phyloP scores from a whole-genome alignment of 2,113 vertebrate genomes.

The Prolemur simus region DNA sequence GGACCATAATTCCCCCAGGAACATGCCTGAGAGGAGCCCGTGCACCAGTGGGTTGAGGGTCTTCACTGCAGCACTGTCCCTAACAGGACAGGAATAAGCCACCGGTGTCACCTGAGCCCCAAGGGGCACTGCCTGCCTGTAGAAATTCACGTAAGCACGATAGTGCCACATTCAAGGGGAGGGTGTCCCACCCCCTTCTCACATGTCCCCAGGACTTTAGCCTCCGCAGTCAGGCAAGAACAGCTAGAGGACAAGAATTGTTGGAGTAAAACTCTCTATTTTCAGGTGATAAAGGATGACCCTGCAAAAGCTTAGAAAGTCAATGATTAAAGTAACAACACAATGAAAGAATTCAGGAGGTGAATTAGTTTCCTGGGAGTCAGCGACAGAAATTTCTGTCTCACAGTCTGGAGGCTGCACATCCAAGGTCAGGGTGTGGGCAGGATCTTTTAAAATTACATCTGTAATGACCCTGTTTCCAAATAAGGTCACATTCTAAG shows the following conservation, averaged over 20 bases:
- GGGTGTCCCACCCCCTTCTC: background rate
- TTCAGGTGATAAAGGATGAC: background rate
- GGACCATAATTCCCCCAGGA: too few species aligned
- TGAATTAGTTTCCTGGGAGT: too few species aligned
- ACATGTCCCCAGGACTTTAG: rapidly evolving
- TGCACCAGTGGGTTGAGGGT: background rate
- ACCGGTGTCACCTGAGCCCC: rapidly evolving
- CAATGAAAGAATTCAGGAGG: background rate
- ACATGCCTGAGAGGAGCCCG: rapidly evolving
- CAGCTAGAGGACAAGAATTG: background rate
- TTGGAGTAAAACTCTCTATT: background rate
- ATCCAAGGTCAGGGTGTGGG: background rate
- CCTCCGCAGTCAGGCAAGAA: rapidly evolving
- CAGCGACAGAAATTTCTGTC: too few species aligned
- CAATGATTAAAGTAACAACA: rapidly evolving
- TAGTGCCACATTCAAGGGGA: rapidly evolving
- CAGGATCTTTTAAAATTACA: background rate
- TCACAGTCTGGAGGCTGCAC: background rate
- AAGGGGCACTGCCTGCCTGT: rapidly evolving
- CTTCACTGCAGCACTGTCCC: background rate
- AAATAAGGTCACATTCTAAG: background rate
- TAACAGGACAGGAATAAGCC: rapidly evolving
- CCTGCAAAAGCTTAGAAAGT: too few species aligned
- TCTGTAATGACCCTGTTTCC: background rate
- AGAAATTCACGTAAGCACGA: too few species aligned